phyloP scores from a whole-genome alignment of 2,888 invertebrate genomes.

The Hartigia nigra region DNA sequence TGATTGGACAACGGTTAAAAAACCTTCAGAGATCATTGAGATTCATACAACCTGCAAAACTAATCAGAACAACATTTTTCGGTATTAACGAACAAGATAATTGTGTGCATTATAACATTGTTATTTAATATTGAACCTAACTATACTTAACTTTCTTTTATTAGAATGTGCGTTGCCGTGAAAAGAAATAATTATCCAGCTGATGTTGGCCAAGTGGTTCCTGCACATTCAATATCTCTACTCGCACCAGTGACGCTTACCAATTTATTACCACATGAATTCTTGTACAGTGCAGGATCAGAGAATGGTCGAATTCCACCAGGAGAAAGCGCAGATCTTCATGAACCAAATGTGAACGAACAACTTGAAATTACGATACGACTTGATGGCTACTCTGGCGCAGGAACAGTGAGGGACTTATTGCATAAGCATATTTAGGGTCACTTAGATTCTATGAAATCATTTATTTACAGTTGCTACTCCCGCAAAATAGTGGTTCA shows the following conservation, averaged over 20 bases:
- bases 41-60: conserved; percentile 56
- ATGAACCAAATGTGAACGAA: conserved; percentile 72
- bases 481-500: conserved; percentile 64
- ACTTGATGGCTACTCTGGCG: conserved; percentile 85
- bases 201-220: conserved; percentile 74
- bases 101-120: conserved; percentile 31
- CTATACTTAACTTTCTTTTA: conserved; percentile 11
- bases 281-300: conserved; percentile 72
- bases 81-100: conserved; percentile 54
- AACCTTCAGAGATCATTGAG: conserved; percentile 61
- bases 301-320: conserved; percentile 67
- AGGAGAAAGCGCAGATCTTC: conserved; percentile 66
- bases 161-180: conserved; percentile 83
- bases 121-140: conserved; percentile 44
- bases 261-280: conserved; percentile 89
- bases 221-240: conserved; percentile 89
- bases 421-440: background rate
- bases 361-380: conserved; percentile 80
- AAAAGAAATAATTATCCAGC: conserved; percentile 84
- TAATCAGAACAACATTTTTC: conserved; percentile 63
- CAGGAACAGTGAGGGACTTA: conserved; percentile 70
- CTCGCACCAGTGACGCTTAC: conserved; percentile 85
- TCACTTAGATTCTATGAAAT: background rate
- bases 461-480: conserved; percentile 41
- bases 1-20: conserved; percentile 72